Percentiles rank a stretch among this genome's conserved stretches.
Evolutionary conservation across 2,888 invertebrate species (phyloP).

Genomic region (Sturmia bella): DNA sequence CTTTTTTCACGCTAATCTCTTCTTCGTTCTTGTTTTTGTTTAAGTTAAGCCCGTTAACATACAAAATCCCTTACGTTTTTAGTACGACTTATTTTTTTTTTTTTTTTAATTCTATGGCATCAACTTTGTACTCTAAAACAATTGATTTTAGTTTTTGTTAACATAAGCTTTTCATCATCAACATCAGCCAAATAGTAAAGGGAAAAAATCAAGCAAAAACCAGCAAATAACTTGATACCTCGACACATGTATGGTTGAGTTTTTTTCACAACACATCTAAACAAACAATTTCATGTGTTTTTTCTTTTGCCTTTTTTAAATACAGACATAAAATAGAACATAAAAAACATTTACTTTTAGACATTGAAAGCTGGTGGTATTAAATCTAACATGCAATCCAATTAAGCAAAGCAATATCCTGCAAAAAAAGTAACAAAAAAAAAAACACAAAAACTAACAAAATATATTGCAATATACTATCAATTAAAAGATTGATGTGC

Average conservation of each 20-base stretch:
- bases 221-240: slow-evolving; percentile 45
- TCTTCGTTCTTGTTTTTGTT: not conserved
- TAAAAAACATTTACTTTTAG: slow-evolving; percentile 60
- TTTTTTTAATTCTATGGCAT: slow-evolving; percentile 7
- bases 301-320: slow-evolving; percentile 19
- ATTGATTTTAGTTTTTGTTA: slow-evolving; percentile 69
- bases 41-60: slow-evolving; percentile 37
- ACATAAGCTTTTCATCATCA: slow-evolving; percentile 68
- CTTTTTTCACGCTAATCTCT: slow-evolving; percentile 43
- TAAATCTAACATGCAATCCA: slow-evolving; percentile 69
- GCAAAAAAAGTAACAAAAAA: not conserved
- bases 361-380: slow-evolving; percentile 65
- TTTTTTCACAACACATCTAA: slow-evolving; percentile 47
- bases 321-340: slow-evolving; percentile 48
- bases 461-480: slow-evolving; percentile 58
- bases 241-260: slow-evolving; percentile 57
- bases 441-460: slow-evolving; percentile 14
- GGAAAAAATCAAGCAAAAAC: slow-evolving; percentile 3
- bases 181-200: slow-evolving; percentile 15
- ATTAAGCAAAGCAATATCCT: slow-evolving; percentile 64
- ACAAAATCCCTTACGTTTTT: slow-evolving; percentile 40
- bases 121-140: slow-evolving; percentile 63
- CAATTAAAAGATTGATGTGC: slow-evolving; percentile 65
- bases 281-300: slow-evolving; percentile 56
- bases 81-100: not conserved